Evolutionary conservation across 2,113 vertebrate genomes (phyloP).

Genomic region (Bujurquina vittata): DNA sequence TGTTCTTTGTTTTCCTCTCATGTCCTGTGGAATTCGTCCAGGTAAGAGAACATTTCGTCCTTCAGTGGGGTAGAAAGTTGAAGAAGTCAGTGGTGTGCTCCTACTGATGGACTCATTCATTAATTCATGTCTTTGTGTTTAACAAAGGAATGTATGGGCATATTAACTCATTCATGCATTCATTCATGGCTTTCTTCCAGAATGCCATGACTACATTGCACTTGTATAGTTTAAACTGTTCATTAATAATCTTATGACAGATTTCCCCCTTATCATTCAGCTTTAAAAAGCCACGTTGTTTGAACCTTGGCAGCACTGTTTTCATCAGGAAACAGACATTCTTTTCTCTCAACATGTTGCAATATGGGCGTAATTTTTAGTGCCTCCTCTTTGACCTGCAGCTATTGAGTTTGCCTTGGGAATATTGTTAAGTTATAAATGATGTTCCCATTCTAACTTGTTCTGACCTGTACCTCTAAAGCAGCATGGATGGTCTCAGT

Average conservation of each 20-base stretch:
- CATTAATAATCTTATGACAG: neutral
- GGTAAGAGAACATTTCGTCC: conserved; percentile 39
- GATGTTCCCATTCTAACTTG: neutral
- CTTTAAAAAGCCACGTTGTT: conserved; percentile 14
- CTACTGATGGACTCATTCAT: neutral
- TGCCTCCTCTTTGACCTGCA: conserved; percentile 32
- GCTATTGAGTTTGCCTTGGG: neutral
- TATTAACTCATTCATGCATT: neutral
- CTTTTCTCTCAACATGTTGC: conserved; percentile 59
- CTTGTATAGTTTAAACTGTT: neutral
- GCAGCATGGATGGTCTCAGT: neutral
- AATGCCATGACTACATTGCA: neutral
- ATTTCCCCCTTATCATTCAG: neutral
- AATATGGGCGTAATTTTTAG: conserved; percentile 38
- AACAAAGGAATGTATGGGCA: neutral
- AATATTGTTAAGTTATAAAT: conserved; percentile 23
- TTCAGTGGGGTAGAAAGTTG: conserved; percentile 37
- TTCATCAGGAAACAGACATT: conserved; percentile 41
- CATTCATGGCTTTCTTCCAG: neutral
- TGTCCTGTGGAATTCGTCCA: conserved; percentile 57
- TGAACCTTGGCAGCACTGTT: conserved; percentile 15
- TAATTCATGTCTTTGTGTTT: neutral
- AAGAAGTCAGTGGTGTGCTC: neutral
- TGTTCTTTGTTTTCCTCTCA: conserved; percentile 63
- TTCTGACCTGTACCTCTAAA: neutral